These are phyloP conservation scores for Brachionus sp. DNA, from an alignment of 1,140 invertebrate species.

Conservation along the genomic window DNA sequence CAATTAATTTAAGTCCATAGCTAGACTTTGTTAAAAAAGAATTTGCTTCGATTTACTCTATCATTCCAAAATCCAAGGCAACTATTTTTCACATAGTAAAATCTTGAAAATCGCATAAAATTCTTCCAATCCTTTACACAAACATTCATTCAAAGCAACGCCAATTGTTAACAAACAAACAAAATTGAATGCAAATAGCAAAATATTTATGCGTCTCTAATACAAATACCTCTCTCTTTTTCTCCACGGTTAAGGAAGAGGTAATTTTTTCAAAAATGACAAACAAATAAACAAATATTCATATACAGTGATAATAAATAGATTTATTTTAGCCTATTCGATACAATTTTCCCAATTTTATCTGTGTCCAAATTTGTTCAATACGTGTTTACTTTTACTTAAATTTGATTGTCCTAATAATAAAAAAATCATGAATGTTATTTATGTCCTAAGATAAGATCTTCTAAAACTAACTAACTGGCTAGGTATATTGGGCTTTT, in stretches of 20 bases:
- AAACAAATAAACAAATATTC: conserved; percentile 28
- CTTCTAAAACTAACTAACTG: background rate
- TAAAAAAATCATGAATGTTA: background rate
- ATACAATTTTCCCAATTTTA: background rate
- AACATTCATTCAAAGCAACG: conserved; percentile 18
- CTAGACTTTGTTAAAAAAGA: background rate
- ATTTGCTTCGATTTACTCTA: background rate
- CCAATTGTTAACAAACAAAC: conserved; percentile 36
- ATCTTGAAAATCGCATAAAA: background rate
- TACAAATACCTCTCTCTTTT: background rate
- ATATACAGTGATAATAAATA: conserved; percentile 18
- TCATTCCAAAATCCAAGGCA: background rate
- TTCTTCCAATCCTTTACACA: background rate
- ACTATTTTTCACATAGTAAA: background rate
- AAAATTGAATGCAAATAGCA: background rate
- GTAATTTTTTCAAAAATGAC: conserved; percentile 14
- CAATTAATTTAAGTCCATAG: conserved; percentile 6
- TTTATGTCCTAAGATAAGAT: background rate
- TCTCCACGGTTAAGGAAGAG: background rate
- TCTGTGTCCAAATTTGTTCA: background rate
- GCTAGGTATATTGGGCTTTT: background rate
- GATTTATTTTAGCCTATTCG: background rate
- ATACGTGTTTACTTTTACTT: conserved; percentile 4
- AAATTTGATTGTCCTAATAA: background rate
- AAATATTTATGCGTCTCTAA: conserved; percentile 8